A percentile compares a stretch with the other conserved stretches of the same genome.
Conservation (phyloP, 2,113 vertebrate genomes). For the Cyprinodon variegatus region DNA sequence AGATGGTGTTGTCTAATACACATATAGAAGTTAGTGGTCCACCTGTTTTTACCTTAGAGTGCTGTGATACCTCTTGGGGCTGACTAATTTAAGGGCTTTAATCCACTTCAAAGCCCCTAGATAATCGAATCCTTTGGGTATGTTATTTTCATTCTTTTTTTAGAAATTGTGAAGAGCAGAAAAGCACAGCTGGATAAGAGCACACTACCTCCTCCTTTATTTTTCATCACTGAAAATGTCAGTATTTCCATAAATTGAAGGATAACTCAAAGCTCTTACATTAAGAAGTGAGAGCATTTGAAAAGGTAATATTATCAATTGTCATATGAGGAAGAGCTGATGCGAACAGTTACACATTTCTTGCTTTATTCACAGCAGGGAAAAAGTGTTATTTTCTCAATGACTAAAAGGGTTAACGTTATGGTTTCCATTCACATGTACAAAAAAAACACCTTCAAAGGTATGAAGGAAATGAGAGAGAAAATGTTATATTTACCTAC, state of each 20-base stretch:
- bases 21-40: background rate
- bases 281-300: slow-evolving; percentile 8
- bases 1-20: background rate
- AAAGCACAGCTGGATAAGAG: slow-evolving; percentile 40
- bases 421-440: slow-evolving; percentile 18
- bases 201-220: slow-evolving; percentile 10
- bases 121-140: slow-evolving; percentile 27
- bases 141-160: slow-evolving; percentile 11
- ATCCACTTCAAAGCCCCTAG: slow-evolving; percentile 32
- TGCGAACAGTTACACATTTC: background rate
- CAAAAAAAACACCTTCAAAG: slow-evolving; percentile 33
- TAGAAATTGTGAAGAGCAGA: slow-evolving; percentile 25
- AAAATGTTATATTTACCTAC: slow-evolving; percentile 47
- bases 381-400: slow-evolving; percentile 15
- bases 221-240: slow-evolving; percentile 41
- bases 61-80: slow-evolving; percentile 7
- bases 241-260: slow-evolving; percentile 43
- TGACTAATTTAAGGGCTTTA: slow-evolving; percentile 32
- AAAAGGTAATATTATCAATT: slow-evolving; percentile 7
- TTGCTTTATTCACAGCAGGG: slow-evolving; percentile 6
- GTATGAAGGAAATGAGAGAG: slow-evolving; percentile 15
- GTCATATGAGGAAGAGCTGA: slow-evolving; percentile 7
- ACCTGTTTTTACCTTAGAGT: slow-evolving; percentile 19
- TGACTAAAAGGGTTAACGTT: slow-evolving; percentile 18
- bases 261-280: slow-evolving; percentile 14